phyloP scores from a whole-genome alignment of 2,888 invertebrate species.

The Melangyna quadrimaculata region DNA sequence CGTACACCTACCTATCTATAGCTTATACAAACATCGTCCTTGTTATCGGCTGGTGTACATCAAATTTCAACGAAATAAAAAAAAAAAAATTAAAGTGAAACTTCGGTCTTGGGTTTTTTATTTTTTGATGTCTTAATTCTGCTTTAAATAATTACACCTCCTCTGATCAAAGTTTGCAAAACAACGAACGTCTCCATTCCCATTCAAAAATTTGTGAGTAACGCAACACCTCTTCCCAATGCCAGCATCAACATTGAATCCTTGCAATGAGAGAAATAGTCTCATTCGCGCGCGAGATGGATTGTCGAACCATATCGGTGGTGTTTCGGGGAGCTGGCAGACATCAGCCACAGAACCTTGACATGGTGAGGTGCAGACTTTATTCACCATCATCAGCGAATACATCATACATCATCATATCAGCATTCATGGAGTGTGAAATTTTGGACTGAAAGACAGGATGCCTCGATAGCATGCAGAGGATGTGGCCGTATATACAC shows the following conservation, averaged over 20 bases:
- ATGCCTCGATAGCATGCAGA: constrained; percentile 27
- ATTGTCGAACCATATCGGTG: constrained; percentile 29
- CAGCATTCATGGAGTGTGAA: constrained; percentile 73
- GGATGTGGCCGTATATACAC: neutral
- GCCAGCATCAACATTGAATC: constrained; percentile 27
- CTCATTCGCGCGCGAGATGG: constrained; percentile 42
- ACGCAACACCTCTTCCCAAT: neutral
- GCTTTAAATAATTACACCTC: constrained; percentile 63
- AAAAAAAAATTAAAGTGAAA: constrained; percentile 2
- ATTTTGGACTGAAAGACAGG: constrained; percentile 61
- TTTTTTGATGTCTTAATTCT: constrained; percentile 16
- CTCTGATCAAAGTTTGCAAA: constrained; percentile 1
- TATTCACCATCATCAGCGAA: constrained; percentile 40
- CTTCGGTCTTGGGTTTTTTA: neutral
- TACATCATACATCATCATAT: constrained; percentile 69
- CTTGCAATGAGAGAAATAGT: constrained; percentile 31
- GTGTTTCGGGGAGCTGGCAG: neutral
- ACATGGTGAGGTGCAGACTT: constrained; percentile 30
- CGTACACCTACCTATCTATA: no score
- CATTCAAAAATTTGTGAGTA: constrained; percentile 43
- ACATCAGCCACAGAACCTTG: constrained; percentile 25
- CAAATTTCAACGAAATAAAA: neutral
- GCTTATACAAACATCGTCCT: constrained; percentile 14
- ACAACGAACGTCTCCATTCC: neutral
- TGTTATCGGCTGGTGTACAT: constrained; percentile 9